Base-by-base conservation (phyloP, 1,140 invertebrate genomes). In the Acyrthosiphon pisum region DNA sequence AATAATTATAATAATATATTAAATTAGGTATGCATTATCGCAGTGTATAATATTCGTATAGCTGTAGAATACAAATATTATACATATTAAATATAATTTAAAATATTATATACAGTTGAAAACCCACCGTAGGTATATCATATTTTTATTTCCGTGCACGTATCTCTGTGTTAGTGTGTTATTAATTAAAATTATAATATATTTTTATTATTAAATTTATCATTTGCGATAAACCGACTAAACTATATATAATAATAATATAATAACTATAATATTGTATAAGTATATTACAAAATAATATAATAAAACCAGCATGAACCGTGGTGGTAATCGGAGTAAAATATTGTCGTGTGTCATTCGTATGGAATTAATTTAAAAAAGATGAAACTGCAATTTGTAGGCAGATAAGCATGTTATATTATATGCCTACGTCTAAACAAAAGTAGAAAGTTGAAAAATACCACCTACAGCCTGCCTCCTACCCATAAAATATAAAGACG, bases 391-490 rank as follows among this genome's bases (percentile, higher is more conserved):
- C 30, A n/a, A 76, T 76, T 76, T n/a, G 60, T 76, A 76, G n/a
- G 60, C 6, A 76, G 60, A 76, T 76, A 35, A 76, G 30, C 60
- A 76, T 76, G 14, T n/a, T 6, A n/a, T n/a, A 35, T 6, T 76
- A n/a, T 76, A 76, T 76, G 60, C 60, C 60, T n/a, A 35, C 60
- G 60, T n/a, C 60, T 14, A 76, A 76, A 76, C 60, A 18, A 76
- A 76, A 76, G 60, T 76, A 76, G 60, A 76, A 76, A 76, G 60
- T 76, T 76, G 60, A 76, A 76, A 76, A 76, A 76, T 76, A 76
- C 60, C 60, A 76, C 60, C 60, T 76, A 76, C 60, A 76, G 60
- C 14, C n/a, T 18, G 30, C 60, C 60, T n/a, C 60, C 60, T 76
- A 76, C n/a, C n/a, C 30, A 76, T n/a, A 76, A 76, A 76, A 76